Percentiles rank a stretch among this genome's conserved stretches.
Evolutionary conservation across 2,888 invertebrate genomes (phyloP).

Genomic region (Diarsia rubi): DNA sequence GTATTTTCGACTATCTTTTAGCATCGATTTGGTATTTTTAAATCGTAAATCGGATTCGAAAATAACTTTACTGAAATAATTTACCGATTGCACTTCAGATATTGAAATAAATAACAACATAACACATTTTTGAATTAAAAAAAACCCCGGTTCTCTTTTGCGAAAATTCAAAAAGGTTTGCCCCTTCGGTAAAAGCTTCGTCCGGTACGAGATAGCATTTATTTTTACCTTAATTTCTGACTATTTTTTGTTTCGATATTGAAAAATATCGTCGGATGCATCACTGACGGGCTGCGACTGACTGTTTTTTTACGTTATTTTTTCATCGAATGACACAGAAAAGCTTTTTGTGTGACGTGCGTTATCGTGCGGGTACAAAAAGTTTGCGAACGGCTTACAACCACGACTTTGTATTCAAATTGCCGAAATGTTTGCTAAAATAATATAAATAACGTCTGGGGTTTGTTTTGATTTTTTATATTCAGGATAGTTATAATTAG

Average conservation of each 20-base stretch:
- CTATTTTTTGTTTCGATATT: constrained; percentile 79
- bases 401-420: constrained; percentile 84
- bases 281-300: constrained; percentile 75
- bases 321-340: constrained; percentile 86
- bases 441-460: constrained; percentile 46
- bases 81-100: constrained; percentile 14
- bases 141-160: constrained; percentile 14
- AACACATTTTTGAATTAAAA: constrained; percentile 8
- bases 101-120: constrained; percentile 20
- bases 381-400: constrained; percentile 69
- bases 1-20: constrained; percentile 60
- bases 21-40: constrained; percentile 41
- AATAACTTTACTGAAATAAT: constrained; percentile 25
- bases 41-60: constrained; percentile 31
- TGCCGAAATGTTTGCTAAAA: constrained; percentile 63
- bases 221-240: constrained; percentile 72
- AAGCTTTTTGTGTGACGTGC: constrained; percentile 88
- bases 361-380: constrained; percentile 84
- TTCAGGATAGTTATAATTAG: constrained; percentile 39
- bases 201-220: constrained; percentile 66
- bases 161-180: constrained; percentile 48
- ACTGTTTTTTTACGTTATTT: constrained; percentile 74
- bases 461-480: constrained; percentile 57
- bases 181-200: constrained; percentile 61
- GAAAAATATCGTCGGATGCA: constrained; percentile 86